Evolutionary conservation across 1,140 invertebrate species (phyloP).

Genomic region (Zeugodacus cucurbitae): DNA sequence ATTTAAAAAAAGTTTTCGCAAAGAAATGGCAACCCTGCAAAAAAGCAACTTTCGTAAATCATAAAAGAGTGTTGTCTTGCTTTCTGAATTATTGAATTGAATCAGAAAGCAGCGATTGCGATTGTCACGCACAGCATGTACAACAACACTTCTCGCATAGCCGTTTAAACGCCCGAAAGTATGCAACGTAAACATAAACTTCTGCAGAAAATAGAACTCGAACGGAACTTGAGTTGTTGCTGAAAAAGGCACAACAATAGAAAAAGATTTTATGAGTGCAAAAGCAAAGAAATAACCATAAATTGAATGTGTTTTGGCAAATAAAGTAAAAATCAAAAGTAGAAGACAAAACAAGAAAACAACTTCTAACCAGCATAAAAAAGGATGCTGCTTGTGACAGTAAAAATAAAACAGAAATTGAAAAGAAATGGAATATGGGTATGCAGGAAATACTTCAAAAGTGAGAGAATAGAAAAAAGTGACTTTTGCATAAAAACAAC

Average conservation of each 20-base stretch:
- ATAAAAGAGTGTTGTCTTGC: not conserved
- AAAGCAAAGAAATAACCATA: not conserved
- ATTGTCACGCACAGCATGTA: not conserved
- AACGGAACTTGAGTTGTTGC: not conserved
- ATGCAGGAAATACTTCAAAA: too few species aligned
- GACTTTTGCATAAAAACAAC: too few species aligned
- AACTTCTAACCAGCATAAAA: not conserved
- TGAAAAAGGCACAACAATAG: not conserved
- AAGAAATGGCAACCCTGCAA: not conserved
- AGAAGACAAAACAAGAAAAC: not conserved
- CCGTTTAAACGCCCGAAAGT: not conserved
- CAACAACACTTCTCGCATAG: not conserved
- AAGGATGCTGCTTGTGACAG: not conserved
- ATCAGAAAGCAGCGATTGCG: not conserved
- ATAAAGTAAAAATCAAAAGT: not conserved
- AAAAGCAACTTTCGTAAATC: not conserved
- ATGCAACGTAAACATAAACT: not conserved
- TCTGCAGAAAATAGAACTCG: not conserved
- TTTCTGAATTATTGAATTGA: not conserved
- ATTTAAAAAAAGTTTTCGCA: not conserved
- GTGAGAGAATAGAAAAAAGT: too few species aligned
- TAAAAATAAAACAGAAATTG: not conserved
- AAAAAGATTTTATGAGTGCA: not conserved
- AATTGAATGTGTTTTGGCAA: not conserved
- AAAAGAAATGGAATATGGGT: too few species aligned